phyloP scores from a whole-genome alignment of 1,140 invertebrate genomes.

The Cepaea nemoralis region DNA sequence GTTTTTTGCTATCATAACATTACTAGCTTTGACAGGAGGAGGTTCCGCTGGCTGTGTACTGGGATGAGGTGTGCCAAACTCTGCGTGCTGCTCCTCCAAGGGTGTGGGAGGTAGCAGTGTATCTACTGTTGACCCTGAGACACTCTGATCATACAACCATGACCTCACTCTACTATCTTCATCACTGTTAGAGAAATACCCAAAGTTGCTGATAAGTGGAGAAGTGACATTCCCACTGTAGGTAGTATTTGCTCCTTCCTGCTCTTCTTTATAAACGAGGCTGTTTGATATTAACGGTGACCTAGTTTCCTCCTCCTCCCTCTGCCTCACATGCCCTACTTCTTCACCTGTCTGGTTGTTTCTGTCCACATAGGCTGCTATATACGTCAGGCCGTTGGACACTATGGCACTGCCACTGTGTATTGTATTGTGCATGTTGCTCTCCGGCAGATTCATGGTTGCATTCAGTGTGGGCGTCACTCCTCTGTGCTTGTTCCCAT shows the following conservation, averaged over 20 bases:
- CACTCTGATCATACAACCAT: constrained; percentile 45
- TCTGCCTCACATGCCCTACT: not conserved
- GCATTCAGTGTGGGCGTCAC: constrained; percentile 76
- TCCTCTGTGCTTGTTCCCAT: constrained; percentile 72
- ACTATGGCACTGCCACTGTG: constrained; percentile 7
- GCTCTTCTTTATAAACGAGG: not conserved
- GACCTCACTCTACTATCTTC: not conserved
- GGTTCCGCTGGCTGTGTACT: constrained; percentile 36
- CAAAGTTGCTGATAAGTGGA: constrained; percentile 43
- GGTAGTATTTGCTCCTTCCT: not conserved
- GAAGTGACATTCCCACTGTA: not conserved
- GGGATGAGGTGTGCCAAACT: constrained; percentile 36
- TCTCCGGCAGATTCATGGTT: constrained; percentile 54
- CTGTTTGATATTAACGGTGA: not conserved
- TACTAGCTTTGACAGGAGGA: constrained; percentile 57
- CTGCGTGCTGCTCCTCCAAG: constrained; percentile 37
- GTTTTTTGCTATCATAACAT: constrained; percentile 59
- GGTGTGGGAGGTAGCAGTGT: constrained; percentile 72
- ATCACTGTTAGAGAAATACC: constrained; percentile 40
- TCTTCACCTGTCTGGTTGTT: constrained; percentile 2
- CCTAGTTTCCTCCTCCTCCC: not conserved
- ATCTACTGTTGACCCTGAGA: constrained; percentile 68
- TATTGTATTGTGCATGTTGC: not conserved
- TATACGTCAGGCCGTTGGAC: not conserved
- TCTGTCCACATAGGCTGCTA: constrained; percentile 13